phyloP scores from a whole-genome alignment of 2,888 invertebrate genomes.

The Lapara coniferarum region DNA sequence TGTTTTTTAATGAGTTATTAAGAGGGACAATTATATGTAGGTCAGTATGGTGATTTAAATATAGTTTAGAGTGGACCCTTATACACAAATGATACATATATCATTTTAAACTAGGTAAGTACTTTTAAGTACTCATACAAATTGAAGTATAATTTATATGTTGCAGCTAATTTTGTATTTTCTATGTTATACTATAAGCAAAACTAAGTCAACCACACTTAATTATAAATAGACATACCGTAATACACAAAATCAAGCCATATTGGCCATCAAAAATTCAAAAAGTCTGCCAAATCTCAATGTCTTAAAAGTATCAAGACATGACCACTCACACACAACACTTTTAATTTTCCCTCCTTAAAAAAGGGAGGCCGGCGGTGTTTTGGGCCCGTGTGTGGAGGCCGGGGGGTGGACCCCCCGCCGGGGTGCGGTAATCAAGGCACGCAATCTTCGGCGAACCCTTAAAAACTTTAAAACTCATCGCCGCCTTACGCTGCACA shows the following conservation, averaged over 20 bases:
- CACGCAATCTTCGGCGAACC: slow-evolving; percentile 86
- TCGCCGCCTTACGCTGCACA: slow-evolving; percentile 67
- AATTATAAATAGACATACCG: too few species aligned
- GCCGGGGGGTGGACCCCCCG: slow-evolving; percentile 36
- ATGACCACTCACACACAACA: slow-evolving; percentile 51
- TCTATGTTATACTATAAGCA: background rate
- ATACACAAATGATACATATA: too few species aligned
- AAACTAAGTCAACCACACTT: background rate
- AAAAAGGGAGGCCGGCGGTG: slow-evolving; percentile 80
- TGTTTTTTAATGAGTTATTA: too few species aligned
- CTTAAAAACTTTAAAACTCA: slow-evolving; percentile 86
- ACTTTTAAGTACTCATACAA: too few species aligned
- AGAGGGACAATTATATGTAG: too few species aligned
- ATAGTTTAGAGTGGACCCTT: too few species aligned
- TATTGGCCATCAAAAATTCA: background rate
- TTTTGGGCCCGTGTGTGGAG: slow-evolving; percentile 70
- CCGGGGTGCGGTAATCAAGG: slow-evolving; percentile 83
- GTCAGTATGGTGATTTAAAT: too few species aligned
- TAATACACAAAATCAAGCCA: too few species aligned
- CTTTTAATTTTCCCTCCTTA: slow-evolving; percentile 84
- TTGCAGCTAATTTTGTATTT: too few species aligned
- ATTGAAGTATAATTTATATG: too few species aligned
- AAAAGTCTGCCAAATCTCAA: slow-evolving; percentile 29
- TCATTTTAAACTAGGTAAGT: too few species aligned
- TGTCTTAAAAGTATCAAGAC: slow-evolving; percentile 74